Percentiles rank a stretch among this genome's conserved stretches.
Conservation (phyloP, 2,888 invertebrate species). For the Bombylius major region DNA sequence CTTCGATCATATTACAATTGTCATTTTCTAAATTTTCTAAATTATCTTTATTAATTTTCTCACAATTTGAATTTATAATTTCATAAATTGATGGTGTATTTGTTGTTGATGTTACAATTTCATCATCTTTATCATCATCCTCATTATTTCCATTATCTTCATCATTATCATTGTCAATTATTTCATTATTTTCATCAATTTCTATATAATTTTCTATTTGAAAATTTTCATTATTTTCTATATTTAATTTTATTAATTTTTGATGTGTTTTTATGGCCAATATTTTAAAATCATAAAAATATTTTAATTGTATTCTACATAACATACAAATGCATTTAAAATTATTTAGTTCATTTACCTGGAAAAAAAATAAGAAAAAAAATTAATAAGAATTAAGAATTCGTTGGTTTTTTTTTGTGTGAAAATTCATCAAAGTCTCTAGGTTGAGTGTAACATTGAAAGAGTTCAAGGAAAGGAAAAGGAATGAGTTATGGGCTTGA, state of each 20-base stretch:
- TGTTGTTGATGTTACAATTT: no score
- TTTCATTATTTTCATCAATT: background rate
- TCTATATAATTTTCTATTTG: no score
- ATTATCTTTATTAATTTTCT: background rate
- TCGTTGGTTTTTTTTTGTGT: no score
- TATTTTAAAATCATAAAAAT: slow-evolving; percentile 6
- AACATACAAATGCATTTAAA: slow-evolving; percentile 3
- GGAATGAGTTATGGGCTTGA: no score
- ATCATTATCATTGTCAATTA: background rate
- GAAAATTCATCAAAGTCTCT: no score
- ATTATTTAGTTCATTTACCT: background rate
- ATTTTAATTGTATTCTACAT: slow-evolving; percentile 5
- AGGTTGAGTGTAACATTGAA: no score
- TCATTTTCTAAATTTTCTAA: slow-evolving; percentile 1
- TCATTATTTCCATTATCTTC: background rate
- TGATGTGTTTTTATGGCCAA: background rate
- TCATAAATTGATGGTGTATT: no score
- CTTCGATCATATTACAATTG: background rate
- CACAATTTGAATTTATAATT: background rate
- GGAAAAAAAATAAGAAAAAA: background rate
- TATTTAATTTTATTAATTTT: background rate
- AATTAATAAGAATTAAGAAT: no score
- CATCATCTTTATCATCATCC: background rate
- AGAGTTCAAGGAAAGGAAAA: no score
- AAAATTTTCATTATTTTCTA: background rate